A percentile compares a stretch with the other conserved stretches of the same genome.
phyloP scores from a whole-genome alignment of 35 echinoderm and acorn worm species.

The Nesometra sesokonis region DNA sequence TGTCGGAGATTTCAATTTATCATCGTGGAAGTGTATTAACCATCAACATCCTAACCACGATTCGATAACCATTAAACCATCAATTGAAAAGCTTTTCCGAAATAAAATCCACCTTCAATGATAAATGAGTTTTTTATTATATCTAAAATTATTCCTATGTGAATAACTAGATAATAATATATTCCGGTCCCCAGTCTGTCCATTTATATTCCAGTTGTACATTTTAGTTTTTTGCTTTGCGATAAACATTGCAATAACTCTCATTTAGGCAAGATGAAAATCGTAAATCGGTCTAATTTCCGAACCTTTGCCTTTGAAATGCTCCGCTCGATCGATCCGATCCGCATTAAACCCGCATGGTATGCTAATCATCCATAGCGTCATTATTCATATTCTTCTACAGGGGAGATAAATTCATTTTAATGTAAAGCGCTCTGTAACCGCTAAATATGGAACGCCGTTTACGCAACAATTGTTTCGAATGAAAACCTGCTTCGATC shows the following conservation, averaged over 20 bases:
- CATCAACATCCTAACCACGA: background rate
- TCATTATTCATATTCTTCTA: background rate
- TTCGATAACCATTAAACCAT: background rate
- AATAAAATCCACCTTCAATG: background rate
- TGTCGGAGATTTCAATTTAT: background rate
- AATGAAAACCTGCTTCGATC: too few species aligned
- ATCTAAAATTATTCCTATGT: background rate
- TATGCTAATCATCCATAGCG: background rate
- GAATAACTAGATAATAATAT: background rate
- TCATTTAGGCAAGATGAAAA: background rate
- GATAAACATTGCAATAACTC: background rate
- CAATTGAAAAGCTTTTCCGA: background rate
- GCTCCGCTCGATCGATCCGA: background rate
- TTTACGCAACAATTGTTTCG: too few species aligned
- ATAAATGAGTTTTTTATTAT: background rate
- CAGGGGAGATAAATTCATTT: background rate
- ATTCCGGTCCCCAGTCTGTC: background rate
- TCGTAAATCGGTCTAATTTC: background rate
- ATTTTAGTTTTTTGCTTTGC: background rate
- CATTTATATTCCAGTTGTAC: background rate
- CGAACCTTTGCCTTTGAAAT: background rate
- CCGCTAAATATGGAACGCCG: background rate
- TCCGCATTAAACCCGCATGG: background rate
- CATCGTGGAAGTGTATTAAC: background rate
- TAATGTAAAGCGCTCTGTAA: background rate